Conservation (phyloP, 2,888 invertebrate genomes). For the Drosophila limbata region DNA sequence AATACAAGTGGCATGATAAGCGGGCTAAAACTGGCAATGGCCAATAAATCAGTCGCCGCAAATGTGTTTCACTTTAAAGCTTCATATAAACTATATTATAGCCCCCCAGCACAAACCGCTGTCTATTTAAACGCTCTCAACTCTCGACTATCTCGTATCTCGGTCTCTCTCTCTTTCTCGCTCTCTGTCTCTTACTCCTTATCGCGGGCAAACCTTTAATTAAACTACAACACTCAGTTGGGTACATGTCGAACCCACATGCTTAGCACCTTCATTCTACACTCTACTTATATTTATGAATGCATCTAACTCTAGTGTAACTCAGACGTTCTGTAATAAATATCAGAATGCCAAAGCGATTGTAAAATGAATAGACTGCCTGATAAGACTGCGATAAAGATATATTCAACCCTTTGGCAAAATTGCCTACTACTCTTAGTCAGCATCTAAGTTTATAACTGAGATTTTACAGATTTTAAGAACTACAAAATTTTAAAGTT, state of each 20-base stretch:
- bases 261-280: conserved; percentile 14
- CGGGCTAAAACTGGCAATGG: conserved; percentile 34
- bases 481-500: too few relatives aligned
- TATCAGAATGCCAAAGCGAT: conserved; percentile 20
- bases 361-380: conserved; percentile 1
- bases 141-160: conserved; percentile 12
- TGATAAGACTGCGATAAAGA: conserved; percentile 16
- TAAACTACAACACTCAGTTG: conserved; percentile 56
- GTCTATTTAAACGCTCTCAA: conserved; percentile 26
- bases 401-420: conserved; percentile 1
- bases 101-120: background rate
- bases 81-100: conserved; percentile 9
- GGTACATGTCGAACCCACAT: conserved; percentile 38
- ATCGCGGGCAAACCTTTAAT: conserved; percentile 48
- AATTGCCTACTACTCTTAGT: conserved; percentile 1
- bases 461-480: too few relatives aligned
- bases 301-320: conserved; percentile 10
- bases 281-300: too few relatives aligned
- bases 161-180: background rate
- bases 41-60: conserved; percentile 59
- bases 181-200: conserved; percentile 41
- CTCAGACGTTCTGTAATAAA: conserved; percentile 36
- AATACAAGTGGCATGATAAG: conserved; percentile 53
- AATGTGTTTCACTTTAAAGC: conserved; percentile 37
- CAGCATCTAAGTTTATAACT: background rate